Evolutionary conservation across 2,888 invertebrate genomes (phyloP).

Genomic region (Bibio marci): DNA sequence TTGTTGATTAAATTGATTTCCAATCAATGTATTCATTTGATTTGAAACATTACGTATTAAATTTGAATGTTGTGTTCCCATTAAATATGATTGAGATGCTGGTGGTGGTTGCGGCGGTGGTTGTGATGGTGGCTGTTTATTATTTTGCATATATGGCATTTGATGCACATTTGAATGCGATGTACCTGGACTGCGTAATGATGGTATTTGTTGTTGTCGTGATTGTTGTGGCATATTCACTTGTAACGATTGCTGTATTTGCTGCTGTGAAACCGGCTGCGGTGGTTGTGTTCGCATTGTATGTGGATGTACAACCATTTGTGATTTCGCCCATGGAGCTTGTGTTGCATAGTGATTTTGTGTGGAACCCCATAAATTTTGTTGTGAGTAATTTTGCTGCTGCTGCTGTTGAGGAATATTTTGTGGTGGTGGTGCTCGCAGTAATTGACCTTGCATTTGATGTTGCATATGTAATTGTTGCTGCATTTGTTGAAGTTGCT

Average conservation of each 20-base stretch:
- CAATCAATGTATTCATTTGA: too few species aligned
- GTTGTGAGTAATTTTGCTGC: too few species aligned
- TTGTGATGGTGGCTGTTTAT: constrained; percentile 4
- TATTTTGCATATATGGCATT: constrained; percentile 3
- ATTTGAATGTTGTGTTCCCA: too few species aligned
- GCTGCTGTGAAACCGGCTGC: constrained; percentile 11
- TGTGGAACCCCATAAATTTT: constrained; percentile 1
- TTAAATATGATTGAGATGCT: too few species aligned
- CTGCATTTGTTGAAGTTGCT: constrained; percentile 6
- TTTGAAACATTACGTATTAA: too few species aligned
- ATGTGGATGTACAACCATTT: too few species aligned
- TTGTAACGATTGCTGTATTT: constrained; percentile 10
- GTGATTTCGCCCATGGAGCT: too few species aligned
- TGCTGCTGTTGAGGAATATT: too few species aligned
- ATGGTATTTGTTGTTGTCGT: constrained; percentile 15
- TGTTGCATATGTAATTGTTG: constrained; percentile 14
- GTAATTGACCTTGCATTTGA: constrained; percentile 14
- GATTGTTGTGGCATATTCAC: constrained; percentile 4
- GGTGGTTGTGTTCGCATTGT: neutral
- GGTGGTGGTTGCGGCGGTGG: constrained; percentile 8
- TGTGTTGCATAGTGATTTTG: neutral
- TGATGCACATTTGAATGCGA: constrained; percentile 1
- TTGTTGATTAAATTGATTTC: neutral
- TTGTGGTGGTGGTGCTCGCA: constrained; percentile 29
- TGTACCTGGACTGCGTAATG: constrained; percentile 6